phyloP scores from a whole-genome alignment of 2,888 invertebrate species.

The Drosophila anceps region DNA sequence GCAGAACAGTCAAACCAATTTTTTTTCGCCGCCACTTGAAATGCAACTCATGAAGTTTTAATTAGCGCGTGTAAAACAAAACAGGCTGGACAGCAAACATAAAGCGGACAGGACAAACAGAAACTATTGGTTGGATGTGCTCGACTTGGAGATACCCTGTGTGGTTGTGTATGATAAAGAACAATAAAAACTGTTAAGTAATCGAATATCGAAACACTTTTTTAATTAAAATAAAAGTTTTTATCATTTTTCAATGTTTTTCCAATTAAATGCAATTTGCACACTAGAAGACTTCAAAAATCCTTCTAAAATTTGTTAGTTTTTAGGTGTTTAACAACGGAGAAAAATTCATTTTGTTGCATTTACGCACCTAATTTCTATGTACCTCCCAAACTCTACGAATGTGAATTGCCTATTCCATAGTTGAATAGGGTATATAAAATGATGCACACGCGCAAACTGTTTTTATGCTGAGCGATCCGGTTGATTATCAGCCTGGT shows the following conservation, averaged over 20 bases:
- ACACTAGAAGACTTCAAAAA: too few species aligned
- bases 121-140: not conserved
- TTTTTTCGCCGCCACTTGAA: conserved; percentile 24
- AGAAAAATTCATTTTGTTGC: too few species aligned
- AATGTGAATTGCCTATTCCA: not conserved
- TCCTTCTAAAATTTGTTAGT: too few species aligned
- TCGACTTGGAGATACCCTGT: not conserved
- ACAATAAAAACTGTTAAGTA: too few species aligned
- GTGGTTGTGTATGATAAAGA: not conserved
- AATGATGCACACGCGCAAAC: conserved; percentile 28
- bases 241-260: too few species aligned
- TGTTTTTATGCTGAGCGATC: conserved; percentile 30
- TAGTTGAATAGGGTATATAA: conserved; percentile 9
- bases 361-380: not conserved
- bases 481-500: conserved; percentile 49
- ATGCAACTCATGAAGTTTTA: conserved; percentile 68
- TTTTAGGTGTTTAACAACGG: too few species aligned
- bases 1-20: conserved; percentile 34
- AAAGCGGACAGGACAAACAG: conserved; percentile 16
- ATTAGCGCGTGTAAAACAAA: conserved; percentile 47
- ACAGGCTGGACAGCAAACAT: conserved; percentile 18
- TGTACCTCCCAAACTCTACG: too few species aligned
- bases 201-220: too few species aligned
- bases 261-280: too few species aligned
- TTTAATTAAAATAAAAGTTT: too few species aligned